Percentiles rank a stretch among this genome's conserved stretches.
These are phyloP conservation scores for Epinotia bilunana DNA, from an alignment of 2,888 invertebrate genomes.

Conservation along the genomic window DNA sequence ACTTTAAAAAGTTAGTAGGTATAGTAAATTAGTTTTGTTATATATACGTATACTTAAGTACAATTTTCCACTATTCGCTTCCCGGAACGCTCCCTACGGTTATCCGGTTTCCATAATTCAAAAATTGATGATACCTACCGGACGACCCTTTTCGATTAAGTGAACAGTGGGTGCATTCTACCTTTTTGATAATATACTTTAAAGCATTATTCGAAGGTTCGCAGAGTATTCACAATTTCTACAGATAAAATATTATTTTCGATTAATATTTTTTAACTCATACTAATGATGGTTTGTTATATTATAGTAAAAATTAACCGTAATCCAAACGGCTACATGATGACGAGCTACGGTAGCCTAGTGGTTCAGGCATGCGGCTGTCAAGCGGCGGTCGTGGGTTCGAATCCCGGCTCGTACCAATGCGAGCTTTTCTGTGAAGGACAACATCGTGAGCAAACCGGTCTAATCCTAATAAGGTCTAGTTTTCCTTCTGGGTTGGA, in stretches of 20 bases:
- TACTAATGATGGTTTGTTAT: slow-evolving; percentile 3
- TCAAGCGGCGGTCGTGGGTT: no score
- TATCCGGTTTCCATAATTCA: slow-evolving; percentile 33
- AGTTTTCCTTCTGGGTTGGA: no score
- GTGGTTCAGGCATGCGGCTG: no score
- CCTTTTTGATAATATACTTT: slow-evolving; percentile 9
- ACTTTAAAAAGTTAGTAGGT: no score
- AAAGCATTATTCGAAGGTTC: slow-evolving; percentile 3
- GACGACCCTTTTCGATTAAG: slow-evolving; percentile 38
- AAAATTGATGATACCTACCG: slow-evolving; percentile 21
- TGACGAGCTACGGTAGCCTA: no score
- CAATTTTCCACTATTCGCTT: slow-evolving; percentile 5
- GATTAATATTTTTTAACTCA: neutral
- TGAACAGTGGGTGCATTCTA: slow-evolving; percentile 21
- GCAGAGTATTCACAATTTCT: neutral
- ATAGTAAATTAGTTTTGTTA: neutral
- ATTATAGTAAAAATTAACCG: no score
- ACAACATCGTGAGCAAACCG: no score
- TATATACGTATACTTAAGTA: neutral
- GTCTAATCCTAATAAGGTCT: no score
- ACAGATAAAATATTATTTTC: neutral
- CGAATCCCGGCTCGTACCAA: no score
- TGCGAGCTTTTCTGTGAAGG: no score
- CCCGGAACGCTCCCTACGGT: slow-evolving; percentile 4
- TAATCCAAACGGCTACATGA: no score